phyloP scores from a whole-genome alignment of 2,113 vertebrate genomes.

The Callopanchax toddi region DNA sequence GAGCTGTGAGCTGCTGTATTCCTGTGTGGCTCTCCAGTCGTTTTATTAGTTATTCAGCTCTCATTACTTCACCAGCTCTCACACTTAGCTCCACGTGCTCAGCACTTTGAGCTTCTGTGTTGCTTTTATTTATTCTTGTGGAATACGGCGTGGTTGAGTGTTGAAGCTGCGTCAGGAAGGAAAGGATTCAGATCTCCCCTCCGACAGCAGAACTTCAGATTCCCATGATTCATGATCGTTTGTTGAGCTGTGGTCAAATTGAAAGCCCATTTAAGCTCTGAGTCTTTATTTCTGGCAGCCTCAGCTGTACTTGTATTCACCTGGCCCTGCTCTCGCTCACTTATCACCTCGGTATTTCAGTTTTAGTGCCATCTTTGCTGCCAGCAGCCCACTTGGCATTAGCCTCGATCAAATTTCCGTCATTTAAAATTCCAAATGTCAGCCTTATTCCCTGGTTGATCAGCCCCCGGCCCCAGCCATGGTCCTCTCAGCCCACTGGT shows the following conservation, averaged over 20 bases:
- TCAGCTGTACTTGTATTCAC: conserved; percentile 13
- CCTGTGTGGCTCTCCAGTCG: conserved; percentile 9
- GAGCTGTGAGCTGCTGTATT: conserved; percentile 16
- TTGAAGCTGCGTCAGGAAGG: neutral
- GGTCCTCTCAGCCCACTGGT: conserved; percentile 37
- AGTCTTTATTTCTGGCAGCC: conserved; percentile 7
- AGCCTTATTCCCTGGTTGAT: conserved; percentile 22
- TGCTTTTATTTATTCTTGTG: conserved; percentile 8
- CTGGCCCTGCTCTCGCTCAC: conserved; percentile 8
- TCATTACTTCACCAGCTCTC: conserved; percentile 7
- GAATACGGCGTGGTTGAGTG: neutral
- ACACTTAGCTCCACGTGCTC: too few relatives aligned
- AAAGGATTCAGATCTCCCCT: conserved; percentile 21
- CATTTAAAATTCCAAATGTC: conserved; percentile 6
- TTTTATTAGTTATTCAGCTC: conserved; percentile 34
- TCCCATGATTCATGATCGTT: conserved; percentile 8
- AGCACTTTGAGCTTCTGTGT: neutral
- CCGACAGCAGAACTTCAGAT: conserved; percentile 15
- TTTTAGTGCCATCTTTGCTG: conserved; percentile 17
- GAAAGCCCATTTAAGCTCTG: conserved; percentile 26
- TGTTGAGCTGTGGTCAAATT: conserved; percentile 14
- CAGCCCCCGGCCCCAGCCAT: conserved; percentile 23
- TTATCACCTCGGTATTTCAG: conserved; percentile 15
- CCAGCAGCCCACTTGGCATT: neutral
- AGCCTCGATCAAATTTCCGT: conserved; percentile 9